Evolutionary conservation across 2,797 vertebrate genomes (phyloP).

Genomic region (Kryptolebias ocellatus): DNA sequence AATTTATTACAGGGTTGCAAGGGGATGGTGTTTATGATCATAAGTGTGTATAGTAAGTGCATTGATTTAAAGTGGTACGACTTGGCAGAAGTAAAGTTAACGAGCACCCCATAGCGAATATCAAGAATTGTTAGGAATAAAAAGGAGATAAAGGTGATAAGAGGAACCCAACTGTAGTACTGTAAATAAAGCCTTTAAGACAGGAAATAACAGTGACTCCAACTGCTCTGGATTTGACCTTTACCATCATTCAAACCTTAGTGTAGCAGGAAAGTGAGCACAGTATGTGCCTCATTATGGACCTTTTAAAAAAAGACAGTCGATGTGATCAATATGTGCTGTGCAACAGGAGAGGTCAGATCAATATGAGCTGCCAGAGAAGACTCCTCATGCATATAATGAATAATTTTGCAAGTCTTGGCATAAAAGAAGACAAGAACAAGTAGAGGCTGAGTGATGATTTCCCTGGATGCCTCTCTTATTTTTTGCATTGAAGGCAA

Average conservation of each 20-base stretch:
- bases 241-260: slow-evolving; percentile 18
- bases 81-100: too few relatives aligned
- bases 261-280: slow-evolving; percentile 36
- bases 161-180: background rate
- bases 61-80: too few relatives aligned
- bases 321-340: slow-evolving; percentile 54
- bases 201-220: slow-evolving; percentile 23
- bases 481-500: slow-evolving; percentile 29
- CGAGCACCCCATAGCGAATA: too few relatives aligned
- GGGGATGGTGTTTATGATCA: too few relatives aligned
- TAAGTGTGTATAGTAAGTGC: too few relatives aligned
- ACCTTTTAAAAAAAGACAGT: slow-evolving; percentile 19
- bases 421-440: slow-evolving; percentile 31
- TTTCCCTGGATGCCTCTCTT: slow-evolving; percentile 24
- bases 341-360: slow-evolving; percentile 50
- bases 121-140: background rate
- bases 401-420: slow-evolving; percentile 66
- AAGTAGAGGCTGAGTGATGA: slow-evolving; percentile 33
- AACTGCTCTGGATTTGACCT: slow-evolving; percentile 47
- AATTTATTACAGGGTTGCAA: too few relatives aligned
- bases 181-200: background rate
- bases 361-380: slow-evolving; percentile 63
- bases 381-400: slow-evolving; percentile 68
- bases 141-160: background rate
- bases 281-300: slow-evolving; percentile 45